Evolutionary conservation across 2,797 vertebrate genomes (phyloP).

Genomic region (Enteromius treurensis): DNA sequence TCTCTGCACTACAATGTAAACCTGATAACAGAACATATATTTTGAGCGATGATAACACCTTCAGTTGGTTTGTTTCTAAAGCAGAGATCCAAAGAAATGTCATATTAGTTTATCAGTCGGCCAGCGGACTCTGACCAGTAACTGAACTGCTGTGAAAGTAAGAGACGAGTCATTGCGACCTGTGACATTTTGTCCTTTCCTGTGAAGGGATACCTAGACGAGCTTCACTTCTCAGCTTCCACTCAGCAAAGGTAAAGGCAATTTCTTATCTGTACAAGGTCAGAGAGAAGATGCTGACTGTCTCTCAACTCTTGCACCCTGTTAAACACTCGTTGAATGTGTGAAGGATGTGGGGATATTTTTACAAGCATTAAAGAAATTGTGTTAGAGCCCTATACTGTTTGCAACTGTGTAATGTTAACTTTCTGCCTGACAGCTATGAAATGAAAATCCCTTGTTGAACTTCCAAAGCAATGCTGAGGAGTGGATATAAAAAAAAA

Average conservation of each 20-base stretch:
- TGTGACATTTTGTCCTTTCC: slow-evolving; percentile 35
- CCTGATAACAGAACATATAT: slow-evolving; percentile 1
- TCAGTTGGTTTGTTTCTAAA: slow-evolving; percentile 11
- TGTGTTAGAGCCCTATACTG: neutral
- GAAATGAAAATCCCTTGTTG: neutral
- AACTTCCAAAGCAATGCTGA: neutral
- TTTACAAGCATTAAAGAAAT: slow-evolving; percentile 7
- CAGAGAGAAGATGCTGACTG: slow-evolving; percentile 35
- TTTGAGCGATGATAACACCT: slow-evolving; percentile 36
- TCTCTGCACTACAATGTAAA: slow-evolving; percentile 1
- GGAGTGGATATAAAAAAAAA: neutral
- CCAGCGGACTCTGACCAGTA: neutral
- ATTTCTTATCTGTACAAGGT: slow-evolving; percentile 40
- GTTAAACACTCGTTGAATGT: neutral
- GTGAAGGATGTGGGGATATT: neutral
- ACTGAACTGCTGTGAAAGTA: slow-evolving; percentile 1
- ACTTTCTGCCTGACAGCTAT: slow-evolving; percentile 10
- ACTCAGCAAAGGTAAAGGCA: slow-evolving; percentile 27
- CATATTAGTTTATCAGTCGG: slow-evolving; percentile 34
- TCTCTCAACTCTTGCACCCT: slow-evolving; percentile 28
- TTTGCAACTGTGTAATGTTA: slow-evolving; percentile 3
- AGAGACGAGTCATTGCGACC: slow-evolving; percentile 20
- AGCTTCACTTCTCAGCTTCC: slow-evolving; percentile 21
- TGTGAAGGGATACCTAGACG: slow-evolving; percentile 33
- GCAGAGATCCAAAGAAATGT: slow-evolving; percentile 37